phyloP scores from a whole-genome alignment of 2,113 vertebrate species.

The Neodontobutis hainanensis region DNA sequence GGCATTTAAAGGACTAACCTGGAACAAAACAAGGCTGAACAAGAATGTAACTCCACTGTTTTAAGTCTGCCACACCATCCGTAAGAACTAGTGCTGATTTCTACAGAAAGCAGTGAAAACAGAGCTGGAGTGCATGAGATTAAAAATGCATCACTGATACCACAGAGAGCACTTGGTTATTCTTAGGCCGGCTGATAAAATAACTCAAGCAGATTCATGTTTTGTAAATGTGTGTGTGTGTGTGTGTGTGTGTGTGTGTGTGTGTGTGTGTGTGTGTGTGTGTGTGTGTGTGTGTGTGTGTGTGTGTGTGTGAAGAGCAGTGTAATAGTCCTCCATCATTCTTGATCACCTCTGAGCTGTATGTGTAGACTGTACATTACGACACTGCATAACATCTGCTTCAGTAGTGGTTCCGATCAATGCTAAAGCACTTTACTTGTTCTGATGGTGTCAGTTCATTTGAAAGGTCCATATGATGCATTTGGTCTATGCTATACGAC shows the following conservation, averaged over 20 bases:
- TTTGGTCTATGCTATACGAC: constrained; percentile 13
- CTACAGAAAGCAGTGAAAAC: not conserved
- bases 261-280: constrained; percentile 1
- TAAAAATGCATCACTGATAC: constrained; percentile 9
- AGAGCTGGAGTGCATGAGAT: not conserved
- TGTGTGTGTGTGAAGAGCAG: not conserved
- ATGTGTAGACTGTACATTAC: constrained; percentile 9
- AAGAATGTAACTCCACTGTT: not conserved
- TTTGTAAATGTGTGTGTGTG: constrained; percentile 23
- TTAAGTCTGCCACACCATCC: too few species aligned
- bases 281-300: constrained; percentile 28
- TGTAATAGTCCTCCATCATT: not conserved
- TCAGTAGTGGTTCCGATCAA: constrained; percentile 44
- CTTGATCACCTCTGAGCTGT: constrained; percentile 31
- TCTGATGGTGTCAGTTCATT: constrained; percentile 29
- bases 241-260: too few species aligned
- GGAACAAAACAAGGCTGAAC: not conserved
- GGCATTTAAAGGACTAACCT: too few species aligned
- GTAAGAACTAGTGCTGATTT: not conserved
- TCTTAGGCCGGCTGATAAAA: not conserved
- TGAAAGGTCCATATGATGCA: constrained; percentile 16
- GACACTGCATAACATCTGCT: constrained; percentile 16
- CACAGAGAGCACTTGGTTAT: not conserved
- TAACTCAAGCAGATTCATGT: not conserved
- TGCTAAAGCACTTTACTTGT: constrained; percentile 35